Evolutionary conservation across 2,797 vertebrate species (phyloP).

Genomic region (Galago senegalensis): DNA sequence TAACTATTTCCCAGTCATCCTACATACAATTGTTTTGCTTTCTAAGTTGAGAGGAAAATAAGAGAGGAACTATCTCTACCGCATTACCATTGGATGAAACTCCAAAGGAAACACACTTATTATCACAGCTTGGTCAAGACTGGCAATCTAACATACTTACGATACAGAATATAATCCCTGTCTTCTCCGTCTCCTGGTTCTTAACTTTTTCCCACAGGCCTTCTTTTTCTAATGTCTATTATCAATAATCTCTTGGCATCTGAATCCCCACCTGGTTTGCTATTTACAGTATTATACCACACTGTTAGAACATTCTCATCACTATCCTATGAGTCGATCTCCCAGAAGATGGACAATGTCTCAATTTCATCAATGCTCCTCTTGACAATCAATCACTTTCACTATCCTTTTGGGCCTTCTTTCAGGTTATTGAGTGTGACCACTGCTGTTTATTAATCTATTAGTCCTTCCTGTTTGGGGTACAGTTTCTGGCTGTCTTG

Average conservation of each 20-base stretch:
- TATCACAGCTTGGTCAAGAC: not conserved
- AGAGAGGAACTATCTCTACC: not conserved
- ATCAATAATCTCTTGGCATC: not conserved
- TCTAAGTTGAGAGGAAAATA: not conserved
- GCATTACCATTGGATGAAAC: not conserved
- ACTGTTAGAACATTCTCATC: not conserved
- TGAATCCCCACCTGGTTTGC: not conserved
- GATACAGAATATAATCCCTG: not conserved
- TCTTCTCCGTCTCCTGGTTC: not conserved
- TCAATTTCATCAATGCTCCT: not conserved
- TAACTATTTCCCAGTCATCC: not conserved
- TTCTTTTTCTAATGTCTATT: slow-evolving; percentile 4
- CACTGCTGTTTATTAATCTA: not conserved
- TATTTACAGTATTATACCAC: not conserved
- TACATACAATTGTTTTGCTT: not conserved
- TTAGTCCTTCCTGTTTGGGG: not conserved
- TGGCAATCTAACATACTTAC: not conserved
- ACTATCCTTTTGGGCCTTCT: not conserved
- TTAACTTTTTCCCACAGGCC: not conserved
- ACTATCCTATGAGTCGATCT: not conserved
- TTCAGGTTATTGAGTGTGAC: not conserved
- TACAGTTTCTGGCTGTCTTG: not conserved
- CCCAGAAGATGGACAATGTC: not conserved
- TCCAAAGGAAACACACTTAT: not conserved
- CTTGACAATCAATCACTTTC: not conserved